Evolutionary conservation across 2,113 vertebrate species (phyloP), one percentile per base, ranked within the genome.

Genomic region (Lates calcarifer): DNA sequence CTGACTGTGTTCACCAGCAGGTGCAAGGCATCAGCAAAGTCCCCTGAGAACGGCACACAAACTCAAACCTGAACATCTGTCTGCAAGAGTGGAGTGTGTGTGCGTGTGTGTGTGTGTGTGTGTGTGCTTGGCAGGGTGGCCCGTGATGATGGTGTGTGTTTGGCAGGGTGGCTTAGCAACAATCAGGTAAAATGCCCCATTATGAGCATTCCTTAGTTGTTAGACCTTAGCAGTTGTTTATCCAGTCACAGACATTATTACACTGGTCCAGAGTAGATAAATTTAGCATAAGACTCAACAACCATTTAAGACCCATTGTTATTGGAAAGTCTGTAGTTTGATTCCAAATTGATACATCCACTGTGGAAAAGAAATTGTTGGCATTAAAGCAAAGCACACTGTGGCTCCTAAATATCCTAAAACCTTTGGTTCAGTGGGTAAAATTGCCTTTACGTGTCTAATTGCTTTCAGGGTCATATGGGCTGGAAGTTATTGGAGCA

Each of bases 141-240:
- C 57, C 41, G 10, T 5, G 66, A 77, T 85, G 80, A 70, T 35
- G 51, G 77, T 58, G 70, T 84, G 72, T 84, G 82, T 86, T 89
- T 91, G 88, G 90, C 88, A 89, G 75, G 9, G 72, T 73, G 70
- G 57, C 57, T 37, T 22, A 76, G 83, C 82, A 88, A 90, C 90
- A 91, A 92, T 90, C 90, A 89, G 90, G 82, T 90, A 90, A 92
- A 92, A 91, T 86, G 79, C 77, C 83, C 82, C 84, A 91, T 92
- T 91, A 91, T 58, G 33, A 91, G 45, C 85, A 89, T 92, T 90
- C 90, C 81, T 89, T 22, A 74, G 33, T 29, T 37, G 47, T 86
- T 79, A 87, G 72, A 79, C 53, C 51, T 77, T 29, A 69, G 55
- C 56, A 53, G 53, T 58, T 86, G 84, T 87, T 85, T 65, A 60